Evolutionary conservation across 2,797 vertebrate genomes (phyloP).

Genomic region (Odontamblyopus lacepedii): DNA sequence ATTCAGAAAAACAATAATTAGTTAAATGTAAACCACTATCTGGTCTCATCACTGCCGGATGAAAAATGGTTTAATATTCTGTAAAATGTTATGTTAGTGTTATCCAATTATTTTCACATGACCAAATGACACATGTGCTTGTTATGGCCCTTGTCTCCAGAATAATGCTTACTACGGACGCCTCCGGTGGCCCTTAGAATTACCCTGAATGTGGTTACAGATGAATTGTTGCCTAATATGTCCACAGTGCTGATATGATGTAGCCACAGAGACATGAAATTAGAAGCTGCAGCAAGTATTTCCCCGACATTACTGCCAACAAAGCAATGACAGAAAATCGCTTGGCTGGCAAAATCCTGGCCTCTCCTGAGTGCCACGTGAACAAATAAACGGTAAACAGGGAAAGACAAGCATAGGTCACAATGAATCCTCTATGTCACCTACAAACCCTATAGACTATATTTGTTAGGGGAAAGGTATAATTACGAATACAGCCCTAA

Average conservation of each 20-base stretch:
- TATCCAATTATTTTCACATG: background rate
- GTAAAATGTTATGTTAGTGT: background rate
- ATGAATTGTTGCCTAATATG: conserved; percentile 10
- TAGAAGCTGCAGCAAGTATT: conserved; percentile 16
- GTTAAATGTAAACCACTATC: background rate
- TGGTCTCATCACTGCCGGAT: background rate
- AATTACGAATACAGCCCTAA: conserved; percentile 19
- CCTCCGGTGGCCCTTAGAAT: background rate
- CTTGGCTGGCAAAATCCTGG: conserved; percentile 43
- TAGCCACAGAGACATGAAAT: conserved; percentile 25
- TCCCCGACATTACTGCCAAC: conserved; percentile 46
- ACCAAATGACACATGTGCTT: background rate
- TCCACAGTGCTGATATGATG: conserved; percentile 5
- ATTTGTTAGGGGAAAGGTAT: conserved; percentile 22
- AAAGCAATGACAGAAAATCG: conserved; percentile 56
- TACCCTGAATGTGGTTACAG: background rate
- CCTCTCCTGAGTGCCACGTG: conserved; percentile 36
- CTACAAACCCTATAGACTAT: conserved; percentile 8
- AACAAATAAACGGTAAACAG: conserved; percentile 42
- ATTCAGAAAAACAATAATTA: background rate
- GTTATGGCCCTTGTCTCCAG: background rate
- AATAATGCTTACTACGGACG: background rate
- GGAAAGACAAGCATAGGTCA: conserved; percentile 39
- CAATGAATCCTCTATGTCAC: conserved; percentile 15
- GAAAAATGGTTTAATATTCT: conserved; percentile 3